Base-by-base conservation (phyloP, 2,797 vertebrate species). In the Amblyraja radiata region DNA sequence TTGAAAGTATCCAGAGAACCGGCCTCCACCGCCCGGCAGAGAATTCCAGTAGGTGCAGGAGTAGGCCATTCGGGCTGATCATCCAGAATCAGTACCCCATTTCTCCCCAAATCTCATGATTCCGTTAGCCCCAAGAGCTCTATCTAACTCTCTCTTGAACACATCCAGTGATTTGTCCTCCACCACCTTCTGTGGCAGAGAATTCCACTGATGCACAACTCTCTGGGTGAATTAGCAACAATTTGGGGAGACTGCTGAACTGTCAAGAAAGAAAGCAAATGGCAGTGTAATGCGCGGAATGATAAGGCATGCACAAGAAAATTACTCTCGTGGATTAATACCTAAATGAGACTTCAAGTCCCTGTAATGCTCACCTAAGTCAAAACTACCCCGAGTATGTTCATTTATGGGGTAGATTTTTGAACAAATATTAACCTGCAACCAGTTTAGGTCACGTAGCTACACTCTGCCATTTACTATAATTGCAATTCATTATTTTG, bases 401-500 rank as follows among this genome's bases (percentile, higher is more conserved):
- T 68, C 63, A 21, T 8, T 68, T 21, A 39, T 36, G 32, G 63
- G n/a, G 61, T 6, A 32, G n/a, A 68, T 65, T 36, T 68, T 32
- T 68, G 16, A 88, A 36, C 84, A 88, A 88, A 68, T 18, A 36
- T 68, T 68, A 68, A 88, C n/a, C n/a, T 18, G 18, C 28, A 88
- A 65, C 84, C 18, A 36, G 61, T 63, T 88, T 36, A 68, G 32
- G 78, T 79, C 78, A 39, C n/a, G 14, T 36, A 32, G 58, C n/a
- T 86, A 7, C 58, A 58, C 28, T 32, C 6, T n/a, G 63, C n/a
- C 84, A 88, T 68, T 68, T 21, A 54, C 46, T 54, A 54, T 54
- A 88, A 68, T 8, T 68, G n/a, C 61, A 68, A 36, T 32, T 88
- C 63, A 88, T 88, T 88, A 36, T 88, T 88, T 68, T 68, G 63